phyloP scores from a whole-genome alignment of 2,797 vertebrate species.

The Lateolabrax maculatus region DNA sequence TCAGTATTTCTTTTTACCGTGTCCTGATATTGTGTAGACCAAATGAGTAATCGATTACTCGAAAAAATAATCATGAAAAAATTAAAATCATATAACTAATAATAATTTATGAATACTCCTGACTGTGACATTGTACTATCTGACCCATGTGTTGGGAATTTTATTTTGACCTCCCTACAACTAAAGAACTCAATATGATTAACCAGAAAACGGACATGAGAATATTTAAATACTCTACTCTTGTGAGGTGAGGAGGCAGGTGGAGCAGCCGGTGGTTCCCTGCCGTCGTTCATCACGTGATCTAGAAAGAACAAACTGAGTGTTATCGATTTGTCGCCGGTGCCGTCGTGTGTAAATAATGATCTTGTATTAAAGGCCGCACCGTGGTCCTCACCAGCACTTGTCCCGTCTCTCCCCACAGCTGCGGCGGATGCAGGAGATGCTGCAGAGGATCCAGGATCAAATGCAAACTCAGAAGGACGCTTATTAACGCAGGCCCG shows the following conservation, averaged over 20 bases:
- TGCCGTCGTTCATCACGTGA: slow-evolving; percentile 52
- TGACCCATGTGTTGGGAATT: neutral
- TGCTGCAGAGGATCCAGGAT: slow-evolving; percentile 88
- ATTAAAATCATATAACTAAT: neutral
- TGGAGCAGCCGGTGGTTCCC: neutral
- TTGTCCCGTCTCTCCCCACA: slow-evolving; percentile 55
- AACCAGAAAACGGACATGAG: too few relatives aligned
- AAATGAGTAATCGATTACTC: neutral
- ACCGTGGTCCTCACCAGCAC: slow-evolving; percentile 2
- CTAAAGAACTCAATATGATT: neutral
- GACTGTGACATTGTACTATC: neutral
- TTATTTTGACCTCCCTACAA: neutral
- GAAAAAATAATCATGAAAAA: neutral
- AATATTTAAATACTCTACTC: too few relatives aligned
- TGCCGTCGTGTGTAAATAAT: slow-evolving; percentile 50
- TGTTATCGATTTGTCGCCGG: slow-evolving; percentile 57
- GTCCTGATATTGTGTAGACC: neutral
- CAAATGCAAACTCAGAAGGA: slow-evolving; percentile 88
- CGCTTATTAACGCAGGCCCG: slow-evolving; percentile 77
- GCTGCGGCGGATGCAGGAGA: slow-evolving; percentile 89
- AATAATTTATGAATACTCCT: neutral
- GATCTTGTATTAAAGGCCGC: neutral
- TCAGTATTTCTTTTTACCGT: neutral
- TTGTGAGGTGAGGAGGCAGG: too few relatives aligned
- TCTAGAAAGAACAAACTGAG: neutral